Evolutionary conservation across 35 echinoderm and acorn worm species (phyloP), one percentile per base, ranked within the genome.

Genomic region (Patiria miniata): DNA sequence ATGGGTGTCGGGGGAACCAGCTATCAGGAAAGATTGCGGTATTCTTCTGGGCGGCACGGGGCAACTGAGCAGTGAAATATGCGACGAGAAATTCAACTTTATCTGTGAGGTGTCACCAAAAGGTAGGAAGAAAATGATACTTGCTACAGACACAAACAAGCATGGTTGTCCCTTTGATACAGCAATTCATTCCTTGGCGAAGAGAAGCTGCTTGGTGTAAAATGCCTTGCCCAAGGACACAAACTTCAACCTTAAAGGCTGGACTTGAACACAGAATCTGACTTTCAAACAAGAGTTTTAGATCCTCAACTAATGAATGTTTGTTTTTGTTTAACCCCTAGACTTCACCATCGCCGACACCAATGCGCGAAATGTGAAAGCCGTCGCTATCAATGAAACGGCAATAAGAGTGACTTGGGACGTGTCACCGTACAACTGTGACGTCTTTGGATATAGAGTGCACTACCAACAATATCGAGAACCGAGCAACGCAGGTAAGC

Each of bases 101-200:
- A 83, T 94, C 68, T 94, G 92, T 77, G 92, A 94, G 59, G 83
- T 94, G 39, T 68, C 87, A 17, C 87, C 92, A 15, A 94, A 94
- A 82, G 92, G 92, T 94, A 83, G 42, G 42, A 4, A 47, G 42
- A 47, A 47, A 47, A 47, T n/a, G n/a, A n/a, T n/a, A 26, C 57
- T 26, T 7, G 4, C 57, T 60, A 58, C 10, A 2, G 55, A 2
- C 57, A 60, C 57, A n/a, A 60, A 21, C 10, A 21, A 22, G 19
- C 57, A 4, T 7, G 28, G 28, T 0, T 4, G 19, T 60, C 19
- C 19, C 57, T n/a, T 60, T n/a, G 0, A 57, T 60, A 10, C 57
- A 18, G 18, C 19, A n/a, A 18, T 10, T 60, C 28, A 26, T 26
- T n/a, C n/a, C n/a, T n/a, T n/a, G n/a, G n/a, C n/a, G n/a, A n/a